Base-by-base conservation (phyloP, 1,140 invertebrate species). In the Chironomus tepperi region DNA sequence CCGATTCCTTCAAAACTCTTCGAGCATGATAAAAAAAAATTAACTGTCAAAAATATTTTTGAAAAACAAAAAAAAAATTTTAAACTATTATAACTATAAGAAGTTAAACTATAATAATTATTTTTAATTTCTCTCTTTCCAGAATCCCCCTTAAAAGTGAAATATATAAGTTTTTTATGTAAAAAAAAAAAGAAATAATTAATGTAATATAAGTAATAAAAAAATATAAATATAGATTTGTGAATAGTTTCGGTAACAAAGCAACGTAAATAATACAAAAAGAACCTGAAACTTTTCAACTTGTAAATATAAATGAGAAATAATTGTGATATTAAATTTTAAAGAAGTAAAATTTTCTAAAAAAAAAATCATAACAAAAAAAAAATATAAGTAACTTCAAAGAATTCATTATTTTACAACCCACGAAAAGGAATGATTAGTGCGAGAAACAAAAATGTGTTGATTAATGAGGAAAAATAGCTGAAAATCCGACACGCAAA, bases 311-410 rank as follows among this genome's bases (percentile, higher is more conserved):
- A 6, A 19, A 70, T 10, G 18, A 70, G 19, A 70, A 70, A 16
- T 70, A 70, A 70, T 70, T 70, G 65, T 70, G 65, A 70, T 70
- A 70, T 70, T 70, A 70, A 70, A 70, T 6, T 70, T 70, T 9
- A 70, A 67, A 67, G 64, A 67, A 67, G n/a, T 8, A 67, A 67
- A 67, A 57, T 10, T 34, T 34, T 34, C 24, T 34, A 47, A 47
- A 57, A 57, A 47, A n/a, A 57, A 57, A 57, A 57, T 57, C 16
- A 70, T 18, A 19, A 19, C 3, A 70, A 70, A 70, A 70, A 19
- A 70, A 70, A 70, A 70, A 7, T n/a, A n/a, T 67, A 18, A 70
- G 18, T 70, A 70, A 21, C 65, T 16, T 34, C 24, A 34, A 34
- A 34, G 24, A 67, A 19, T 67, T 7, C n/a, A n/a, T 21, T 2